Conservation (phyloP, 2,797 vertebrate species). For the Remorina albescens region DNA sequence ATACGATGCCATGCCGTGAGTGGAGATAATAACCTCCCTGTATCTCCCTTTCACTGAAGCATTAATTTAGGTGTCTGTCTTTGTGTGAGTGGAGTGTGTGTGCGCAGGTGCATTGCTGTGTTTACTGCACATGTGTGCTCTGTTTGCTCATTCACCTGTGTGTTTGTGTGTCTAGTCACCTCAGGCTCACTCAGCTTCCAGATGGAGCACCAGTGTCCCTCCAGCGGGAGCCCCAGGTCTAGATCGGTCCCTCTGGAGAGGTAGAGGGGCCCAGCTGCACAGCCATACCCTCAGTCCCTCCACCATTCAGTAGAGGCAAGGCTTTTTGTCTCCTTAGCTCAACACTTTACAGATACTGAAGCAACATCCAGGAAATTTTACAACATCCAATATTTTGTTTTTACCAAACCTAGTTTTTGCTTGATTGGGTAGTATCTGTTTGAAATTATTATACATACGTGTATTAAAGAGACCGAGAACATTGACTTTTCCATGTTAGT, state of each 20-base stretch:
- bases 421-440: neutral
- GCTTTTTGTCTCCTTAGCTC: neutral
- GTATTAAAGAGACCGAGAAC: too few relatives aligned
- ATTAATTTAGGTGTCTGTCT: slow-evolving; percentile 20
- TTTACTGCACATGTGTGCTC: neutral
- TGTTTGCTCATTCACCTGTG: slow-evolving; percentile 37
- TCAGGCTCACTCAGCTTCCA: slow-evolving; percentile 33
- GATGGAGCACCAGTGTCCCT: slow-evolving; percentile 44
- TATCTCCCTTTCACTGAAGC: neutral
- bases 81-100: neutral
- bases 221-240: slow-evolving; percentile 39
- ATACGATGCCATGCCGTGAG: slow-evolving; percentile 21
- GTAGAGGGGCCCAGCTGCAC: neutral
- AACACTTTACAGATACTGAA: too few relatives aligned
- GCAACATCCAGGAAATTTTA: neutral
- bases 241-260: slow-evolving; percentile 51
- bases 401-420: too few relatives aligned
- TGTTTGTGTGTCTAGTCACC: slow-evolving; percentile 32
- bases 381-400: slow-evolving; percentile 13
- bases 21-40: slow-evolving; percentile 45
- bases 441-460: slow-evolving; percentile 22
- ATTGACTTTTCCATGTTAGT: too few relatives aligned
- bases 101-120: neutral
- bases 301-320: neutral
- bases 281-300: neutral